Evolutionary conservation across 2,888 invertebrate genomes (phyloP), one percentile per base, ranked within the genome.

Genomic region (Cetonia aurata): DNA sequence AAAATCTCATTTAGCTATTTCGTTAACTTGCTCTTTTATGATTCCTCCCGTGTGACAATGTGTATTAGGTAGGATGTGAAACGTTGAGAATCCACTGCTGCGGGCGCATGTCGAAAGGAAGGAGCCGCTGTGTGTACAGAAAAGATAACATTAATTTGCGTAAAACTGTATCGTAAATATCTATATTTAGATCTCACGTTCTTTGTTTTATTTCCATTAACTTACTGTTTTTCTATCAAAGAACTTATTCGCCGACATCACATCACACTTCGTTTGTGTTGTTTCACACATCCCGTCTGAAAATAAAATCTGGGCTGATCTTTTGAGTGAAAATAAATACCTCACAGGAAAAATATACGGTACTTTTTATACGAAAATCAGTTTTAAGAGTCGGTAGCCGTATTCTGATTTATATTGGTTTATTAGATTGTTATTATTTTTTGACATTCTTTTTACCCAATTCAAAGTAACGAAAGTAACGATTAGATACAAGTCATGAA

Each of bases 121-220:
- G 6, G 12, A 44, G 19, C 42, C 33, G 6, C 8, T 19, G n/a
- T 37, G 13, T 1, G 17, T 57, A 42, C n/a, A 42, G 57, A 57
- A 57, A 57, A 50, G 52, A 50, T 37, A 65, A 65, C 62, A 65
- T 37, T 48, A 50, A 65, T 65, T 65, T 65, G 50, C 62, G 48
- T 65, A 65, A 65, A 52, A 6, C 10, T 48, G 50, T 50, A 13
- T 25, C 33, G 13, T 50, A 52, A 65, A 65, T 50, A 50, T 50
- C 37, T 65, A 41, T 46, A 37, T 41, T 50, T 60, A 48, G n/a
- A 65, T n/a, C 50, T 37, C 37, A 17, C 50, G 17, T 41, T 50
- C 37, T 17, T 70, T 70, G 69, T 70, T 70, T 70, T 70, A 70
- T 70, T 62, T 70, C 69, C 69, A 70, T 70, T 70, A 70, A 70